These are phyloP conservation scores for Cichlasoma orientale DNA, from an alignment of 2,797 vertebrate genomes.

Conservation along the genomic window DNA sequence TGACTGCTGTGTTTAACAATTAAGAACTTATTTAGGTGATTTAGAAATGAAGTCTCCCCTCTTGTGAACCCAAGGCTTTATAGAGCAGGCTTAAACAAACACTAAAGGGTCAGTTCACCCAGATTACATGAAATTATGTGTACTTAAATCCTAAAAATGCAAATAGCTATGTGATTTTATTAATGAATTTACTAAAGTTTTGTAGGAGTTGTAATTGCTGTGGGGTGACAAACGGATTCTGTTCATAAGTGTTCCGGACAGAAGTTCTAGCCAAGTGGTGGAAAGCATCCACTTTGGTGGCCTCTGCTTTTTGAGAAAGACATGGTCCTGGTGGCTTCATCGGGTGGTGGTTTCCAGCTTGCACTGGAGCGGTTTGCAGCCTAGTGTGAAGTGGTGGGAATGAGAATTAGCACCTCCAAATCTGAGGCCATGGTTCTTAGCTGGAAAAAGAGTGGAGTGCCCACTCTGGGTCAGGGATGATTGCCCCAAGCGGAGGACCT, in stretches of 20 bases:
- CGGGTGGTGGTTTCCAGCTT: too few species aligned
- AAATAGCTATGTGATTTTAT: too few species aligned
- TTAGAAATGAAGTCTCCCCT: not conserved
- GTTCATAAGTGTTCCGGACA: too few species aligned
- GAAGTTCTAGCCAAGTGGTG: not conserved
- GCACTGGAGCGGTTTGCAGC: not conserved
- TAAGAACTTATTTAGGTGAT: conserved; percentile 8
- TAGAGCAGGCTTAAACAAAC: not conserved
- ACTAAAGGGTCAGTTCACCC: not conserved
- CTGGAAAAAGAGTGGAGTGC: not conserved
- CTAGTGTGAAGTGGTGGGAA: not conserved
- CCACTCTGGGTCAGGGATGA: too few species aligned
- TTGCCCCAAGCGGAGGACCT: not conserved
- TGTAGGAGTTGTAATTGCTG: too few species aligned
- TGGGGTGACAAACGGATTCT: too few species aligned
- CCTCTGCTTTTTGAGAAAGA: not conserved
- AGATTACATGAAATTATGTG: not conserved
- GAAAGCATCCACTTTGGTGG: not conserved
- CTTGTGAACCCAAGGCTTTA: not conserved
- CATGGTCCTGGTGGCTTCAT: not conserved
- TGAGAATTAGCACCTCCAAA: not conserved
- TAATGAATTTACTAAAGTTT: too few species aligned
- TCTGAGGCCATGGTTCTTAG: not conserved
- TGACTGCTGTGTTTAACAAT: conserved; percentile 20
- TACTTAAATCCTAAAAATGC: not conserved